Conservation (phyloP, 1,140 invertebrate genomes). For the Anastrepha ludens region DNA sequence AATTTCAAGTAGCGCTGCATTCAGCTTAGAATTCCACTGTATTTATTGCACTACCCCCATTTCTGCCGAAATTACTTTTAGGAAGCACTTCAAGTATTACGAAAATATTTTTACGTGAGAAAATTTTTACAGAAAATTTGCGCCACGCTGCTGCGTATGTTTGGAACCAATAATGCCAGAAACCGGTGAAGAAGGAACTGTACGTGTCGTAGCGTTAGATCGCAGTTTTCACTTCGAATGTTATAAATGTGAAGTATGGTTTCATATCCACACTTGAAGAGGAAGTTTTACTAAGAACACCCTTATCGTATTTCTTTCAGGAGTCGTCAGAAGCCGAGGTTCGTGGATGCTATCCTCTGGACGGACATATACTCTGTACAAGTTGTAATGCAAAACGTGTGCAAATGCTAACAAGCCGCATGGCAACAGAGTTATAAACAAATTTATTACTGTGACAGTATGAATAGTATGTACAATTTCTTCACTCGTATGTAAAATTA, state of each 20-base stretch:
- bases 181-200: conserved; percentile 95
- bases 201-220: conserved; percentile 96
- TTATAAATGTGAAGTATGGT: conserved; percentile 93
- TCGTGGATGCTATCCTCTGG: conserved; percentile 96
- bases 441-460: neutral
- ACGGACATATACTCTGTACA: conserved; percentile 97
- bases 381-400: conserved; percentile 96
- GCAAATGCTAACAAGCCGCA: conserved; percentile 86
- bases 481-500: no score
- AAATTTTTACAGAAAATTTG: conserved; percentile 88
- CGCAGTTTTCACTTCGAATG: conserved; percentile 97
- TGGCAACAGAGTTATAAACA: conserved; percentile 69
- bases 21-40: no score
- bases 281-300: neutral
- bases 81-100: no score
- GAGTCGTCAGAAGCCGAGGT: conserved; percentile 97
- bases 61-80: no score
- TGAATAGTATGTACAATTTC: no score
- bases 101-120: no score
- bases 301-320: conserved; percentile 70
- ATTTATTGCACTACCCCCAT: no score
- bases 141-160: conserved; percentile 97
- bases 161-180: conserved; percentile 97
- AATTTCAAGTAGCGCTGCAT: no score
- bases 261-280: neutral